Evolutionary conservation across 1,140 invertebrate species (phyloP), one percentile per base, ranked within the genome.

Genomic region (Aleiodes sp.): DNA sequence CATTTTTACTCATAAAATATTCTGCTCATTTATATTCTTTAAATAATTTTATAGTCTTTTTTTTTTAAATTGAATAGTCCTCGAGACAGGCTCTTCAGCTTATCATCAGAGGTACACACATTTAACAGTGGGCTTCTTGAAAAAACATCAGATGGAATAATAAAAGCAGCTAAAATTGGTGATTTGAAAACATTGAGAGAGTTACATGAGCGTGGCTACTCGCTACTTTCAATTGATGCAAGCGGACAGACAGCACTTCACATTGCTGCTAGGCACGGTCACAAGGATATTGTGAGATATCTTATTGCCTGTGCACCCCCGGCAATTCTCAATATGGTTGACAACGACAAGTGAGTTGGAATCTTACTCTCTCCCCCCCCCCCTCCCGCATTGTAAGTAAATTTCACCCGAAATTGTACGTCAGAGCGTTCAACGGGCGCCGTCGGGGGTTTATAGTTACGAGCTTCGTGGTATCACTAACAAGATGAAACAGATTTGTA

Each of bases 201-300:
- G 73, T 86, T 96, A 19, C 93, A 96, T 84, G 86, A 89, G 64
- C 90, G 92, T 74, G 95, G 96, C 46, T 96, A 91, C 81, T 96
- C 94, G 43, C 84, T 98, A 10, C 85, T 96, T 71, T 94, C 94
- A 37, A 94, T 94, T 75, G 95, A 98, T 83, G 87, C 92, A 46
- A 90, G 87, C 67, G 96, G 96, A 2, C 95, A 97, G 87, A 97
- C 96, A 46, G 93, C 94, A 31, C 87, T 98, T 65, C 96, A 98
- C 83, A 90, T 95, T 71, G 94, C 94, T 12, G 92, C 95, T 14
- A 88, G 92, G 70, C 92, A 93, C 78, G 96, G 96, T 14, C 92
- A 96, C 85, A 95, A 94, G 78, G 94, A 96, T 78, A 92, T 98
- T 65, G 92, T 98, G 8, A 92, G 94, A 82, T 98, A 96, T 80